Base-by-base conservation (phyloP, 2,888 invertebrate species). In the Melieria picta region DNA sequence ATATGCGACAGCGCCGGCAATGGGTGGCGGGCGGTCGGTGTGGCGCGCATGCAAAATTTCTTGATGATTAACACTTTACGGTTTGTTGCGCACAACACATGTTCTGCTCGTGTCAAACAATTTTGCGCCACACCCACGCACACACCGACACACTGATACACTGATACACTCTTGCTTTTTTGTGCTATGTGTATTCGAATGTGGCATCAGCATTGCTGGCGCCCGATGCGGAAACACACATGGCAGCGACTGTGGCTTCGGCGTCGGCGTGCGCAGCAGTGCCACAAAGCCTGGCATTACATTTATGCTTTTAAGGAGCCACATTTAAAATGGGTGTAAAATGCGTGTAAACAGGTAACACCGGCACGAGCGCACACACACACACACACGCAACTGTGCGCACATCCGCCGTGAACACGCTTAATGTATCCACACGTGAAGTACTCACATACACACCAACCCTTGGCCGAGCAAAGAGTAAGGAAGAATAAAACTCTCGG, bases 51-150 rank as follows among this genome's bases (percentile, higher is more conserved):
- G 65, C 30, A 9, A 69, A 74, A 74, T 71, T 71, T 69, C 73
- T 74, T 74, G 55, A 74, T 72, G 62, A 74, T 72, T 74, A 74
- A 74, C 74, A 72, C 74, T 69, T 72, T n/a, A 71, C 69, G 72
- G 58, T 71, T 52, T 68, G 62, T 63, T 66, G 56, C 69, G 16
- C 69, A 16, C 65, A 68, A 60, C 47, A 61, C 60, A 47, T 61
- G 50, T 47, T n/a, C 30, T 48, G 16, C 57, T 43, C 13, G 16
- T 65, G 65, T 46, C 56, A 56, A 65, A 65, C 60, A 56, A 65
- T 62, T 65, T 65, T 65, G 47, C 61, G 47, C 57, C 46, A 6
- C 6, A 69, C 10, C 16, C n/a, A 56, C 5, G 13, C 2, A 56
- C 42, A 47, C 9, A 5, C 9, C 10, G 47, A 42, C 48, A n/a